Conservation (phyloP, 2,113 vertebrate genomes). For the Amazona guildingii region DNA sequence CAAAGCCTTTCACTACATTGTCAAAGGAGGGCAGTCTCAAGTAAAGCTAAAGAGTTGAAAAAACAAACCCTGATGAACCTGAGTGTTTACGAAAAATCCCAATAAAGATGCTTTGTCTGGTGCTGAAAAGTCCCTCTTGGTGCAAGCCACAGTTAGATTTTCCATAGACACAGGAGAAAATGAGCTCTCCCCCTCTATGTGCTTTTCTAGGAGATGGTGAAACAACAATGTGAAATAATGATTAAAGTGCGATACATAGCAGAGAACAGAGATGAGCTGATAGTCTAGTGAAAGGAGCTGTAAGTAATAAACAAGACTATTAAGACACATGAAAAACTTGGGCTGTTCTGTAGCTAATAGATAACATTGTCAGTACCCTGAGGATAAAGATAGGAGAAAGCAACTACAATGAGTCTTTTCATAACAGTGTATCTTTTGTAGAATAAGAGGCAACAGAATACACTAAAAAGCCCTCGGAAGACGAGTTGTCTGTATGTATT, state of each 20-base stretch:
- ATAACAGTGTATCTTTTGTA: background rate
- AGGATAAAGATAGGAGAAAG: constrained; percentile 5
- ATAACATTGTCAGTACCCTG: background rate
- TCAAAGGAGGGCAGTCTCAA: constrained; percentile 33
- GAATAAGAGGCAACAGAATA: constrained; percentile 1
- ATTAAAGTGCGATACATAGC: background rate
- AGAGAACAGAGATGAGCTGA: background rate
- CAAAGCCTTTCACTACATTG: background rate
- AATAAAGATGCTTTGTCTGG: background rate
- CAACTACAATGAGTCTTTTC: background rate
- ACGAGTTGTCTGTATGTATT: constrained; percentile 5
- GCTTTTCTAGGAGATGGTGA: background rate
- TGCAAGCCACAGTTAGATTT: background rate
- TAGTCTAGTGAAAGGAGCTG: background rate
- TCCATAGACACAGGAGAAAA: background rate
- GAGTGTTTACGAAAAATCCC: background rate
- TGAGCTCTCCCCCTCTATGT: background rate
- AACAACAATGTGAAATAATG: background rate
- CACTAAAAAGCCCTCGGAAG: constrained; percentile 4
- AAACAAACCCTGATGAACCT: background rate
- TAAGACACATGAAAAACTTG: background rate
- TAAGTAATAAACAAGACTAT: constrained; percentile 3
- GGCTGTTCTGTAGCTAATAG: background rate
- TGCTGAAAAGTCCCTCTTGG: background rate
- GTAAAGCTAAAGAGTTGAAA: background rate